Base-by-base conservation (phyloP, 2,888 invertebrate species). In the Petrolisthes cinctipes region DNA sequence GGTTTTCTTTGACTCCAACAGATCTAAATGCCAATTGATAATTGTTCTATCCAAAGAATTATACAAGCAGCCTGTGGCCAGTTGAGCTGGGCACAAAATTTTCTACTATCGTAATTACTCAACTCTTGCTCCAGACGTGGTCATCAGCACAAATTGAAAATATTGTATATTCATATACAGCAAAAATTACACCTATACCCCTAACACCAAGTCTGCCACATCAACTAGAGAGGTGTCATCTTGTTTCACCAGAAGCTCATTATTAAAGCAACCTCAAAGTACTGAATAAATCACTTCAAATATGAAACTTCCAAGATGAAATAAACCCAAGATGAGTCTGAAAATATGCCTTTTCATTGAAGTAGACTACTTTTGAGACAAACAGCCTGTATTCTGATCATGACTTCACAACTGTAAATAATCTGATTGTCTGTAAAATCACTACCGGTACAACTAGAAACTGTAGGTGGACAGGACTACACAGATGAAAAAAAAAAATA, bases 161-260 rank as follows among this genome's bases (percentile, higher is more conserved):
- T 73, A 88, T 53, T 84, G 75, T 84, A 84, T 80, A 84, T 84
- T 85, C 85, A 85, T 85, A 23, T 88, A 88, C 88, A 88, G 88
- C 85, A 85, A 88, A 88, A 79, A 82, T 82, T 85, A 88, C 88
- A 88, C 88, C 88, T 88, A 88, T 54, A 85, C 88, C 88, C 88
- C 88, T 88, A 88, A 88, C 88, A 88, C 83, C 85, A 88, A 88
- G 88, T 88, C 85, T 88, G 88, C 82, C 88, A 88, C 88, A 88
- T 88, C 88, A 82, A 88, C 88, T 88, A 85, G 37, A 88, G 78
- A 86, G 75, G 53, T 73, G 61, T 82, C 84, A 80, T 75, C 81
- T 66, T 78, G 78, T 86, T 87, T 71, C 80, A 66, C 80, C 81
- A 73, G 81, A 85, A 85, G 81, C 71, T 81, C 81, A 80, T 80